phyloP scores from a whole-genome alignment of 1,140 invertebrate species.

The Cotesia glomerata region DNA sequence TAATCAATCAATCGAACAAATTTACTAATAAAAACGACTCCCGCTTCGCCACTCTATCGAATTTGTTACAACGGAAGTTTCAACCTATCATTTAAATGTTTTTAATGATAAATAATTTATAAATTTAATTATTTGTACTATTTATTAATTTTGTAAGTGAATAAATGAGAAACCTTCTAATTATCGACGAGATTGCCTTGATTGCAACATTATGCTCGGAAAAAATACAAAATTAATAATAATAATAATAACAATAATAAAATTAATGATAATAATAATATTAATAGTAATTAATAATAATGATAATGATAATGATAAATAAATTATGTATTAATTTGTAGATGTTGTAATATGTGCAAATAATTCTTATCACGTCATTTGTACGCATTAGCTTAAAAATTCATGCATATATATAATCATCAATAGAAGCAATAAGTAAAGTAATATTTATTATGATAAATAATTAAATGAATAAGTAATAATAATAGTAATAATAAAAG shows the following conservation, averaged over 20 bases:
- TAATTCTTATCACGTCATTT: conserved; percentile 42
- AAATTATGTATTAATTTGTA: conserved; percentile 12
- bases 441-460: not conserved
- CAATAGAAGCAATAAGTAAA: conserved; percentile 19
- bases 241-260: conserved; percentile 14
- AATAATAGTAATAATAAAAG: too few relatives aligned
- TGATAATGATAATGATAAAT: not conserved
- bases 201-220: conserved; percentile 21
- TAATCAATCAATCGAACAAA: too few relatives aligned
- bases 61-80: not conserved
- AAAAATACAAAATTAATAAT: not conserved
- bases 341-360: conserved; percentile 52
- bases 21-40: too few relatives aligned
- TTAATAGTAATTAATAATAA: conserved; percentile 17
- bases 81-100: not conserved
- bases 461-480: not conserved
- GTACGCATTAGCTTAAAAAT: conserved; percentile 24
- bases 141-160: not conserved
- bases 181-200: conserved; percentile 21
- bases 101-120: not conserved
- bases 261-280: not conserved
- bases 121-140: too few relatives aligned
- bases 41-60: not conserved
- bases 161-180: conserved; percentile 6
- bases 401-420: conserved; percentile 3